Percentiles rank a stretch among this genome's conserved stretches.
Conservation (phyloP, 2,113 vertebrate species). For the Notothenia rossii region DNA sequence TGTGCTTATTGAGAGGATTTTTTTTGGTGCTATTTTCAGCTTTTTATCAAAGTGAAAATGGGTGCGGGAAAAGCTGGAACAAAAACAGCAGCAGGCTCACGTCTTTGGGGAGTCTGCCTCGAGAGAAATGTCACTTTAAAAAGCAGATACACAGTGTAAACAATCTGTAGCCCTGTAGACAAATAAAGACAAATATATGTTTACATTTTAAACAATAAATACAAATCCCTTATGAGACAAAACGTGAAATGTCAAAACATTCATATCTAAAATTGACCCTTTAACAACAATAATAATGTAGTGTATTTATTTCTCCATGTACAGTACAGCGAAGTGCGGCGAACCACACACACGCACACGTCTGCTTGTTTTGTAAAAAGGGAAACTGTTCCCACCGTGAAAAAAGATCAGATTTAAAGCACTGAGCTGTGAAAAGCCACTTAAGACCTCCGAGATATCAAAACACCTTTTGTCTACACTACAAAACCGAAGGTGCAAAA, state of each 20-base stretch:
- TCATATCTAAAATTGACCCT: not conserved
- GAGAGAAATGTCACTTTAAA: conserved; percentile 52
- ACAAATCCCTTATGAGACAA: conserved; percentile 15
- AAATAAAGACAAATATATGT: conserved; percentile 5
- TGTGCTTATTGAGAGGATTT: conserved; percentile 16
- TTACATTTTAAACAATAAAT: conserved; percentile 28
- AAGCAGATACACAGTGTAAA: conserved; percentile 54
- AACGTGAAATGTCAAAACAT: conserved; percentile 22
- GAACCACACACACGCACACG: not conserved
- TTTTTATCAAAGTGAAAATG: conserved; percentile 15
- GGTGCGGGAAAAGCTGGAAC: not conserved
- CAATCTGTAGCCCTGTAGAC: conserved; percentile 56
- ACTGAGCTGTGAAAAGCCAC: conserved; percentile 38
- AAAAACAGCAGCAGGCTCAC: too few species aligned
- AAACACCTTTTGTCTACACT: not conserved
- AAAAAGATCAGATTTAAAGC: conserved; percentile 19
- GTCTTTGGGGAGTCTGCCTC: not conserved
- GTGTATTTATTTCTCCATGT: conserved; percentile 1
- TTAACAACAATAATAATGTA: not conserved
- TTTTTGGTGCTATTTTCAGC: not conserved
- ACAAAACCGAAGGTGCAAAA: conserved; percentile 35
- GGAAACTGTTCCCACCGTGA: not conserved
- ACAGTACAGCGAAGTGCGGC: conserved; percentile 5
- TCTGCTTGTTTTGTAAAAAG: not conserved
- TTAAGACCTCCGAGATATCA: not conserved